These are phyloP conservation scores for Lepidocolaptes lacrymiger DNA, from an alignment of 2,797 vertebrate genomes.

Conservation along the genomic window DNA sequence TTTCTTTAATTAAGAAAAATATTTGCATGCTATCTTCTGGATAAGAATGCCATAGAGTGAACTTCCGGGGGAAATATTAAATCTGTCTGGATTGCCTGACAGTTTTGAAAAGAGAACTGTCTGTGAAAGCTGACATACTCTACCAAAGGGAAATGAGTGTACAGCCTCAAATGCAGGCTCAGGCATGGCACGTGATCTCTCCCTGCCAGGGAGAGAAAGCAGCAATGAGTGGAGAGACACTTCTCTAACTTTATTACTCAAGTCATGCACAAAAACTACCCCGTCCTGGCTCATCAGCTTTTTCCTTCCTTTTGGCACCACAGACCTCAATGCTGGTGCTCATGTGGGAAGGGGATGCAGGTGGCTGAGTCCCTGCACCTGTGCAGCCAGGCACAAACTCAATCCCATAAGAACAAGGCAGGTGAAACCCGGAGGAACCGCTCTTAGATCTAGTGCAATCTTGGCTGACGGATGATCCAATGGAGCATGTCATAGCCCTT, in stretches of 20 bases:
- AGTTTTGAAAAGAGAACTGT: not conserved
- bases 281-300: not conserved
- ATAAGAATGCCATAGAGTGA: not conserved
- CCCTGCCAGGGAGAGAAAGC: accelerated
- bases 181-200: accelerated
- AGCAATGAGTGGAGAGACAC: not conserved
- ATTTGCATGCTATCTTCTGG: not conserved
- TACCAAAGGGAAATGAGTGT: not conserved
- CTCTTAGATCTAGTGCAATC: accelerated
- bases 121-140: not conserved
- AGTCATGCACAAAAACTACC: not conserved
- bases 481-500: not conserved
- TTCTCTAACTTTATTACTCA: not conserved
- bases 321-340: accelerated
- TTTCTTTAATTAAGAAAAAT: not conserved
- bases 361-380: not conserved
- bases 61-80: not conserved
- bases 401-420: not conserved
- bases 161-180: not conserved
- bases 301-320: not conserved
- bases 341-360: accelerated
- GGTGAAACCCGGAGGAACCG: not conserved
- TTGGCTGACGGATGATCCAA: accelerated
- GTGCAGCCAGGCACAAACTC: not conserved
- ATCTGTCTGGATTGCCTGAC: not conserved